Evolutionary conservation across 2,888 invertebrate species (phyloP), one percentile per base, ranked within the genome.

Genomic region (Drosophila borborema): DNA sequence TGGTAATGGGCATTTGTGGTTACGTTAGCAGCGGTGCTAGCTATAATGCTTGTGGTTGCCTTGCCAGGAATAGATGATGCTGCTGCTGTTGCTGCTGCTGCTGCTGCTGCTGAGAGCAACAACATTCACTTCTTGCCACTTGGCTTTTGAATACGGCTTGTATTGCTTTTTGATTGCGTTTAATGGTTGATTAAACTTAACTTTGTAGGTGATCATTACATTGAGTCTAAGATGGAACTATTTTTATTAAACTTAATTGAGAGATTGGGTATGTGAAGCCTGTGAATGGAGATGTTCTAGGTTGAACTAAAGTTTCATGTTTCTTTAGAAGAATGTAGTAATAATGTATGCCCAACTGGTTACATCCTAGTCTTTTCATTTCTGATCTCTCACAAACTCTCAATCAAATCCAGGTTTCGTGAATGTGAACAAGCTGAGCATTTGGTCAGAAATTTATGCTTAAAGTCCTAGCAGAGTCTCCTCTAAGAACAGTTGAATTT

Each of bases 111-210:
- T 66, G 78, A 43, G 28, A 54, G 75, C 69, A 56, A 51, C 72
- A 59, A 84, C 84, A 78, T 86, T 83, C 88, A 86, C 86, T 83
- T 82, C 46, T 49, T 53, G 56, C 28, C 61, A 51, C 55, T 64
- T 36, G 20, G n/a, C 31, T 16, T 38, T 40, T n/a, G 31, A 28
- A 23, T 59, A 34, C 43, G 49, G 23, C 12, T 51, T n/a, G 14
- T 28, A 54, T 53, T 40, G 67, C 16, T 20, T 55, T 61, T 49
- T 59, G 64, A 68, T 77, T 67, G 36, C 60, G 18, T 23, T 61
- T 48, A 64, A 53, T 64, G 65, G 23, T 55, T 46, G 36, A 62
- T 63, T 60, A 18, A 18, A 41, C 46, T 69, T 36, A 18, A 3
- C 1, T 28, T 41, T 31, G 49, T 23, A 36, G 41, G 34, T 61